These are phyloP conservation scores for Calliphora vomitoria DNA, from an alignment of 2,888 invertebrate species.

Conservation along the genomic window DNA sequence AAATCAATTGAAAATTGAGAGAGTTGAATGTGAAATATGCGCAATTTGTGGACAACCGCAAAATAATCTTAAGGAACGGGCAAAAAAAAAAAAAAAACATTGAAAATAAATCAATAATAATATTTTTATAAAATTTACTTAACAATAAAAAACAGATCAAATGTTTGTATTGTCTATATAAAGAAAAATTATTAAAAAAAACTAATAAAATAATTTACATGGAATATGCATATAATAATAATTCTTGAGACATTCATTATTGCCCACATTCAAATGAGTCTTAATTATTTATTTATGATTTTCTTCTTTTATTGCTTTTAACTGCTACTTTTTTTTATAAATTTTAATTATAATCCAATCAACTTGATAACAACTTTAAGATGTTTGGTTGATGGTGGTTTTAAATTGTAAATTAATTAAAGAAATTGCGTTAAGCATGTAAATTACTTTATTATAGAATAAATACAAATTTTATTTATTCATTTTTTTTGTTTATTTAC, in stretches of 20 bases:
- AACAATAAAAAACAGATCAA: constrained; percentile 19
- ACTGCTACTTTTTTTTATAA: constrained; percentile 10
- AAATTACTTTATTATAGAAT: constrained; percentile 50
- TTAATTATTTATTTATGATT: constrained; percentile 49
- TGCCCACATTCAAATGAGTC: constrained; percentile 40
- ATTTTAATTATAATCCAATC: constrained; percentile 58
- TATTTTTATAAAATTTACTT: constrained; percentile 29
- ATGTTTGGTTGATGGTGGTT: constrained; percentile 27
- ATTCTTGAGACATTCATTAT: constrained; percentile 28
- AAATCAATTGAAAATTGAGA: constrained; percentile 51
- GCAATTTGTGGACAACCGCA: constrained; percentile 64
- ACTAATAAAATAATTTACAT: constrained; percentile 42
- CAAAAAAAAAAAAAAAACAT: constrained; percentile 36
- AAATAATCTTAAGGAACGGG: constrained; percentile 53
- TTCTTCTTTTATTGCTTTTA: constrained; percentile 17
- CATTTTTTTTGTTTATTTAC: not conserved
- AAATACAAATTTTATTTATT: constrained; percentile 18
- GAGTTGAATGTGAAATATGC: constrained; percentile 45
- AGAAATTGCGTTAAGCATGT: constrained; percentile 68
- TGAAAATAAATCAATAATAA: constrained; percentile 49
- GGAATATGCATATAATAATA: constrained; percentile 22
- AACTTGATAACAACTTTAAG: constrained; percentile 38
- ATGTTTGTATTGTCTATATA: not conserved
- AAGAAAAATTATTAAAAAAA: not conserved
- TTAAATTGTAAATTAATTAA: constrained; percentile 60